Evolutionary conservation across 2,888 invertebrate genomes (phyloP).

Genomic region (Rhagophthalmus giganteus): DNA sequence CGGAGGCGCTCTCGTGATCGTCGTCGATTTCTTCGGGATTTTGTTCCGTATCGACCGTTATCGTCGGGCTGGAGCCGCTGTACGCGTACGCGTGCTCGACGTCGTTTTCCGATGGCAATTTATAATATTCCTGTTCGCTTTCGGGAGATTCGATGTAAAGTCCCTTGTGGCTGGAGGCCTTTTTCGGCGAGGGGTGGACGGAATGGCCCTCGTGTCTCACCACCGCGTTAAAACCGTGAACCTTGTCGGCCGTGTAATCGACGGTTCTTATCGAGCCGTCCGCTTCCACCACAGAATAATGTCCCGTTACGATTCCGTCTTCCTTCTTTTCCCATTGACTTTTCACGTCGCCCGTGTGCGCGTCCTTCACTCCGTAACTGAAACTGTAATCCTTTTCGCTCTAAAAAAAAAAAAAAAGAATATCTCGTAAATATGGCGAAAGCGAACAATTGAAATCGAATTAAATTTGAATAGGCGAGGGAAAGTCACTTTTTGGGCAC

Average conservation of each 20-base stretch:
- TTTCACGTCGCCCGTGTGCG: slow-evolving; percentile 64
- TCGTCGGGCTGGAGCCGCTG: background rate
- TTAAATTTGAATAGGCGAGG: too few species aligned
- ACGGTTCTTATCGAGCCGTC: slow-evolving; percentile 66
- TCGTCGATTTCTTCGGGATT: background rate
- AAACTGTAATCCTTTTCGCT: slow-evolving; percentile 63
- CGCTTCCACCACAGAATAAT: slow-evolving; percentile 69
- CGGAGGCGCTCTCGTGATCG: background rate
- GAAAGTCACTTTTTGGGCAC: too few species aligned
- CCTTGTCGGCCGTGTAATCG: slow-evolving; percentile 63
- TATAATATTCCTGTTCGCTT: too few species aligned
- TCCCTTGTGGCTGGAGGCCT: slow-evolving; percentile 10
- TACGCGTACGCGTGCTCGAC: slow-evolving; percentile 9
- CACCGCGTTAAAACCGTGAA: slow-evolving; percentile 62
- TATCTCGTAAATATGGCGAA: background rate
- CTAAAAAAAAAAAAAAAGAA: slow-evolving; percentile 49
- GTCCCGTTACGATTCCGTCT: slow-evolving; percentile 64
- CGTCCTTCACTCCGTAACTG: slow-evolving; percentile 65
- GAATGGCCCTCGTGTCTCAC: slow-evolving; percentile 60
- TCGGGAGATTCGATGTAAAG: slow-evolving; percentile 2
- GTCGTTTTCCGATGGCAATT: slow-evolving; percentile 8
- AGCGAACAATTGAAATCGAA: background rate
- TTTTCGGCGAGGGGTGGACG: slow-evolving; percentile 44
- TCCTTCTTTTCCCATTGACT: slow-evolving; percentile 66
- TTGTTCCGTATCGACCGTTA: background rate